A percentile compares a stretch with the other conserved stretches of the same genome.
These are phyloP conservation scores for Delphinapterus leucas DNA, from an alignment of 2,113 vertebrate species.

Conservation along the genomic window DNA sequence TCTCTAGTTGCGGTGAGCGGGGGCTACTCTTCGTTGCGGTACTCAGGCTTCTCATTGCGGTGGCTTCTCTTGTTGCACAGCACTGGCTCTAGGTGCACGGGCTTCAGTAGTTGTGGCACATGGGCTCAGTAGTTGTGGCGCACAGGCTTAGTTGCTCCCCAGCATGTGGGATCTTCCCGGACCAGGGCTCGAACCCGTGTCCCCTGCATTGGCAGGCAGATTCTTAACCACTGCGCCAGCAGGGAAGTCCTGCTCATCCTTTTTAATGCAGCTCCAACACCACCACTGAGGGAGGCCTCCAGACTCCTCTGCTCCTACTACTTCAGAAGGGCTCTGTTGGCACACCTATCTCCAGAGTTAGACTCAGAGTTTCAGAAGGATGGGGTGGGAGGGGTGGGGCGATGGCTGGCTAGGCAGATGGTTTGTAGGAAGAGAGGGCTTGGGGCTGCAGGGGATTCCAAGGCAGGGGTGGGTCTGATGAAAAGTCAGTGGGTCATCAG, in stretches of 20 bases:
- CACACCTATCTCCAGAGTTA: not conserved
- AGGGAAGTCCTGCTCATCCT: not conserved
- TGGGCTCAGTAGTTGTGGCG: no score
- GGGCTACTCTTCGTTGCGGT: no score
- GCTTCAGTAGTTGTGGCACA: no score
- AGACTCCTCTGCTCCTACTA: not conserved
- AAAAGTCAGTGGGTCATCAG: not conserved
- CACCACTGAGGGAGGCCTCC: not conserved
- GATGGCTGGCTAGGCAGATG: not conserved
- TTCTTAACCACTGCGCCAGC: no score
- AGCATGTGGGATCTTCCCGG: no score
- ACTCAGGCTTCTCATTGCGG: fast-evolving
- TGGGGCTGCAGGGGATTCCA: not conserved
- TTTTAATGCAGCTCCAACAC: not conserved
- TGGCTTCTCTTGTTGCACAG: no score
- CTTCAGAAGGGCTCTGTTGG: not conserved
- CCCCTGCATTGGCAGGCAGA: no score
- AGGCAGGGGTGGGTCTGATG: not conserved
- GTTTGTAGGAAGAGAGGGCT: not conserved
- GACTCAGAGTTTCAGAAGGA: not conserved
- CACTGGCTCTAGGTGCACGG: no score
- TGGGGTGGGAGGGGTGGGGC: fast-evolving
- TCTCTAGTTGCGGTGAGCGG: no score
- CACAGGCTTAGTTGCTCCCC: no score
- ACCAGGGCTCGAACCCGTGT: no score